These are phyloP conservation scores for Elmis aenea DNA, from an alignment of 2,888 invertebrate species.

Conservation along the genomic window DNA sequence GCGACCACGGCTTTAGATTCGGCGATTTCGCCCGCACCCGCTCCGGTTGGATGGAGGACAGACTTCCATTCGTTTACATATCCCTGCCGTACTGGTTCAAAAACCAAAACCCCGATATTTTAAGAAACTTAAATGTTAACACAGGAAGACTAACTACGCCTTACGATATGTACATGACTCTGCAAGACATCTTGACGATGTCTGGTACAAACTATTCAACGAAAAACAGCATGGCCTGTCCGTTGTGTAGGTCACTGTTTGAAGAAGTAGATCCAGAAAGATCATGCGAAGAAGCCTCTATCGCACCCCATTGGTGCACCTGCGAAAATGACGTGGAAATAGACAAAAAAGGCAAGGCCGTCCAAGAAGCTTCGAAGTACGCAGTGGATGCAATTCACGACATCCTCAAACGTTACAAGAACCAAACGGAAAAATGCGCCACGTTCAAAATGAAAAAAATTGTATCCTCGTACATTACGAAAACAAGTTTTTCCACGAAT, in stretches of 20 bases:
- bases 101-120: constrained; percentile 51
- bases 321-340: constrained; percentile 58
- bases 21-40: constrained; percentile 64
- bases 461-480: constrained; percentile 28
- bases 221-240: constrained; percentile 52
- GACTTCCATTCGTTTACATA: constrained; percentile 68
- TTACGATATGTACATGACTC: constrained; percentile 70
- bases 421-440: constrained; percentile 32
- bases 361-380: constrained; percentile 50
- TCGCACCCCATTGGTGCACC: constrained; percentile 70
- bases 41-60: constrained; percentile 75
- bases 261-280: constrained; percentile 53
- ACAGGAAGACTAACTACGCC: constrained; percentile 67
- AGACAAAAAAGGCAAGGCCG: constrained; percentile 48
- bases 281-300: constrained; percentile 63
- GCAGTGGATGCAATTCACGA: constrained; percentile 41
- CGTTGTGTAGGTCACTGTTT: constrained; percentile 62
- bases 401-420: constrained; percentile 14
- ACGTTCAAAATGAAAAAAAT: constrained; percentile 34
- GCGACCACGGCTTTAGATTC: constrained; percentile 76
- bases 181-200: constrained; percentile 58
- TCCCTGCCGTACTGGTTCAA: constrained; percentile 64
- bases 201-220: constrained; percentile 43
- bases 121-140: constrained; percentile 56
- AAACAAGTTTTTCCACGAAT: constrained; percentile 28